These are phyloP conservation scores for Campoletis sonorensis DNA, from an alignment of 1,140 invertebrate genomes.

Conservation along the genomic window DNA sequence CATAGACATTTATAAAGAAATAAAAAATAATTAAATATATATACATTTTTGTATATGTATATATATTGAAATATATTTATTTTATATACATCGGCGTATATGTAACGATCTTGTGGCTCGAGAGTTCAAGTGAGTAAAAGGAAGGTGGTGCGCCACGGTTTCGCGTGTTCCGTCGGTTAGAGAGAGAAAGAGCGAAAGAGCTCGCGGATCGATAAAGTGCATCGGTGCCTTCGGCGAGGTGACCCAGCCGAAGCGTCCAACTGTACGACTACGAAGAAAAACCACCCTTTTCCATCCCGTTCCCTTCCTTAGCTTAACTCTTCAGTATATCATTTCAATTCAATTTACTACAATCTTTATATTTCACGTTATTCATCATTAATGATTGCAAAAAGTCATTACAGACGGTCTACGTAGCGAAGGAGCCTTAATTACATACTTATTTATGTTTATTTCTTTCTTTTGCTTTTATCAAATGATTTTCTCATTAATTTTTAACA, in stretches of 20 bases:
- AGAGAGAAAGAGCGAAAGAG: constrained; percentile 13
- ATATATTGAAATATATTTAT: no score
- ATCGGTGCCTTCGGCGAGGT: constrained; percentile 38
- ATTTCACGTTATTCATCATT: no score
- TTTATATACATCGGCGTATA: no score
- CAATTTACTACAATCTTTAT: background rate
- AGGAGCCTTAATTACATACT: no score
- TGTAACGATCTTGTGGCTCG: background rate
- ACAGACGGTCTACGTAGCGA: no score
- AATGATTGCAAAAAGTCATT: no score
- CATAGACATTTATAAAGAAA: background rate
- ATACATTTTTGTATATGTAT: no score
- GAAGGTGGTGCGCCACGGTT: constrained; percentile 17
- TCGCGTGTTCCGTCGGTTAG: constrained; percentile 15
- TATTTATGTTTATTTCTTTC: background rate
- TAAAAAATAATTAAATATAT: no score
- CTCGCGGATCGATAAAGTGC: constrained; percentile 43
- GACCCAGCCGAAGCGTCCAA: constrained; percentile 44
- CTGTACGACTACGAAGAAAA: constrained; percentile 8
- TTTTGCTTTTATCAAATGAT: no score
- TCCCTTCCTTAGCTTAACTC: background rate
- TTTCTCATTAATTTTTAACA: no score
- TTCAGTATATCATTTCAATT: constrained; percentile 7
- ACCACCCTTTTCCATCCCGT: background rate
- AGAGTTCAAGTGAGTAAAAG: constrained; percentile 15